Base-by-base conservation (phyloP, 2,888 invertebrate species). In the Vanessa cardui region DNA sequence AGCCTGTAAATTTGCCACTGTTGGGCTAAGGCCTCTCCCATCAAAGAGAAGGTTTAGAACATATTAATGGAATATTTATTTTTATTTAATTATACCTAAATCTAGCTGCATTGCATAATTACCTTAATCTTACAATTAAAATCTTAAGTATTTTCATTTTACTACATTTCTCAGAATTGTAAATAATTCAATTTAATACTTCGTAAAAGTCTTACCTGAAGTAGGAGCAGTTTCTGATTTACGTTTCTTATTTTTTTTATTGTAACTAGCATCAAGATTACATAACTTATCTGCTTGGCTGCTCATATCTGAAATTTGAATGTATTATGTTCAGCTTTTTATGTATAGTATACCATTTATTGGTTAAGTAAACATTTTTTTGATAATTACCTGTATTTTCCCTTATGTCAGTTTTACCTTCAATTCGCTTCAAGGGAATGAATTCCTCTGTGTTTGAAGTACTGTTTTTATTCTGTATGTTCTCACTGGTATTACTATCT, bases 401-500 rank as follows among this genome's bases (percentile, higher is more conserved):
- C 21, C 71, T 74, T 61, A 89, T 81, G 61, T 89, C 82, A 2
- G 83, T 89, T 77, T 86, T 87, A 7, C 79, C 88, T 59, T 79
- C 81, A 66, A 81, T 78, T 75, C 78, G 82, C 68, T 86, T 89
- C 16, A 89, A 69, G 26, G 88, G 86, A 74, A 89, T 88, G 71
- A 82, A 83, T 7, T 78, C 72, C 26, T 83, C 81, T 26, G 62
- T 50, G 31, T 74, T 65, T 33, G 50, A 50, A 50, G 63, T 65
- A 62, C 68, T 76, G 45, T 62, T 71, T 46, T 68, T 77, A 44
- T 64, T 71, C 33, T 66, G 67, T 21, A 72, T 76, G 9, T 78
- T 72, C 46, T 80, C 82, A 77, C 81, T 82, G 59, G 83, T 85
- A 73, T 81, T 85, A 67, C 89, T 90, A 33, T 90, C 88, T 76